Evolutionary conservation across 2,797 vertebrate species (phyloP), one percentile per base, ranked within the genome.

Genomic region (Cottoperca gobio): DNA sequence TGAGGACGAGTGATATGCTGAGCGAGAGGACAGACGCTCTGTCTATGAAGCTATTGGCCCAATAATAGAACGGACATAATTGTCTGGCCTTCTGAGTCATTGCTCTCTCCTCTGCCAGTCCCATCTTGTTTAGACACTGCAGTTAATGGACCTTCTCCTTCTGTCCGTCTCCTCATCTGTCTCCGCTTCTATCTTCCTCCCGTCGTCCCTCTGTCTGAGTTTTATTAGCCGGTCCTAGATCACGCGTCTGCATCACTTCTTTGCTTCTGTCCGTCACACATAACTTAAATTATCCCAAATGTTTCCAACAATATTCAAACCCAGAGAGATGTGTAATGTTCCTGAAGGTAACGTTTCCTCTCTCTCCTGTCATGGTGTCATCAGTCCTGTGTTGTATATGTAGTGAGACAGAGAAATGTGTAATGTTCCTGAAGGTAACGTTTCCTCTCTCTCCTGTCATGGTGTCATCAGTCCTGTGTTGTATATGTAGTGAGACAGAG

Each of bases 61-160:
- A 85, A 78, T 86, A 84, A 91, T 82, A 89, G 87, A 81, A 80
- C 5, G 43, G 59, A 77, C 77, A 81, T 84, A 84, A 91, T 91
- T 89, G 78, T 89, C 72, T 81, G 82, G 77, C 78, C 73, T 68
- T 84, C 78, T 90, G 86, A 91, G 81, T 92, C 91, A 91, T 85
- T 85, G 52, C 53, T 76, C 78, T 85, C 55, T 63, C 57, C 79
- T 39, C 71, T 64, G 79, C 66, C 70, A 64, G 59, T 68, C 79
- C 76, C 82, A 78, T 89, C 87, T 78, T 86, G 79, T 86, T 88
- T 83, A 85, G 84, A 75, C 65, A 48, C 79, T 45, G 68, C 72
- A 62, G 75, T 82, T 86, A 89, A 88, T 88, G 82, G 82, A 86
- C 82, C 84, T 81, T 76, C 76, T 83, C 78, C 83, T 76, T 76